These are phyloP conservation scores for Holacanthus passer DNA, from an alignment of 2,113 vertebrate genomes.

Conservation along the genomic window DNA sequence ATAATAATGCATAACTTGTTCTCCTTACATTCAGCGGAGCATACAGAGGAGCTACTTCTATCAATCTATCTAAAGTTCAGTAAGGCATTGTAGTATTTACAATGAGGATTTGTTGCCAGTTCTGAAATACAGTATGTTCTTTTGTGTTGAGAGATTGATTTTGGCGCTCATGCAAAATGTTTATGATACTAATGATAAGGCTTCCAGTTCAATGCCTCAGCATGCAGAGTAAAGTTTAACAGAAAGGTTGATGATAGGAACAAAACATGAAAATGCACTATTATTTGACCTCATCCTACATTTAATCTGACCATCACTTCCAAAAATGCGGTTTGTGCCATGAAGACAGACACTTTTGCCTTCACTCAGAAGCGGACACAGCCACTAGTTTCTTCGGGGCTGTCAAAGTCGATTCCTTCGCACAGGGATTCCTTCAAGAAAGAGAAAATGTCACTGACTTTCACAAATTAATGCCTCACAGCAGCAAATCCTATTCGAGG, in stretches of 20 bases:
- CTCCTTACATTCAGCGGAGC: conserved; percentile 37
- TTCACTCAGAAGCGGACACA: conserved; percentile 84
- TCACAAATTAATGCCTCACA: conserved; percentile 19
- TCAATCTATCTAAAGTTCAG: conserved; percentile 8
- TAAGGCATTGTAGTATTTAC: conserved; percentile 55
- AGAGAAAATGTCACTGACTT: conserved; percentile 12
- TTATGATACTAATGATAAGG: conserved; percentile 22
- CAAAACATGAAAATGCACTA: neutral
- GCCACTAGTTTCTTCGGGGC: conserved; percentile 79
- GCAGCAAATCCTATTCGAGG: conserved; percentile 8
- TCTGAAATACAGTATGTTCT: conserved; percentile 2
- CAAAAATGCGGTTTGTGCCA: neutral
- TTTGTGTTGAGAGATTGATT: conserved; percentile 18
- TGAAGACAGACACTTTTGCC: neutral
- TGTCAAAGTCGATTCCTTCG: conserved; percentile 84
- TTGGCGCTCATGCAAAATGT: conserved; percentile 47
- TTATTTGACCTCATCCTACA: neutral
- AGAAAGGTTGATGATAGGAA: conserved; percentile 9
- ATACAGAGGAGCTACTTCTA: conserved; percentile 11
- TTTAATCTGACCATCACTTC: neutral
- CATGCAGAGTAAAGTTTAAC: conserved; percentile 59
- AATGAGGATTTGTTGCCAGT: neutral
- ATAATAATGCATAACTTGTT: conserved; percentile 21
- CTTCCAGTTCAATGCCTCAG: conserved; percentile 34
- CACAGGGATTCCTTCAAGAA: conserved; percentile 82